A percentile compares a stretch with the other conserved stretches of the same genome.
These are phyloP conservation scores for Napeogenes sylphis DNA, from an alignment of 2,888 invertebrate species.

Conservation along the genomic window DNA sequence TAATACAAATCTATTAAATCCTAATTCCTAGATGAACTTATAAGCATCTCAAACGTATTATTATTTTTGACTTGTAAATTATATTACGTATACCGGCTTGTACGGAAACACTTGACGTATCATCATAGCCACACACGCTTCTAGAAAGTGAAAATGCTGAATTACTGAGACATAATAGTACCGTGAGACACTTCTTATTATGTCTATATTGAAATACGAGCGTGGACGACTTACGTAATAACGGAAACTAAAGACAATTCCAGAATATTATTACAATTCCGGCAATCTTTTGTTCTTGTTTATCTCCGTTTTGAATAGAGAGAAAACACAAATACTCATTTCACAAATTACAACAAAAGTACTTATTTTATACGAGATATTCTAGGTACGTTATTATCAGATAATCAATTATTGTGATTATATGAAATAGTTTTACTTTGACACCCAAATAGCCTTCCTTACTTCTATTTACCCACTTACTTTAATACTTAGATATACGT, in stretches of 20 bases:
- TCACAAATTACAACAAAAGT: not conserved
- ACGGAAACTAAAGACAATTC: conserved; percentile 31
- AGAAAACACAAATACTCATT: not conserved
- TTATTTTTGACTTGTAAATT: no score
- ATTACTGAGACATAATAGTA: conserved; percentile 53
- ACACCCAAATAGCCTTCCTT: no score
- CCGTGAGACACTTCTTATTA: conserved; percentile 62
- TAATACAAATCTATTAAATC: no score
- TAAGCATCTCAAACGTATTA: no score
- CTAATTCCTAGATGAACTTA: no score
- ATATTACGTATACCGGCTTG: no score
- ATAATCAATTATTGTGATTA: no score
- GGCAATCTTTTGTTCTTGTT: conserved; percentile 26
- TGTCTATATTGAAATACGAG: conserved; percentile 35
- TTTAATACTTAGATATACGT: no score
- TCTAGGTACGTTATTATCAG: not conserved
- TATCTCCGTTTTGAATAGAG: conserved; percentile 11
- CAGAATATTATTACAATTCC: conserved; percentile 24
- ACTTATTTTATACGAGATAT: not conserved
- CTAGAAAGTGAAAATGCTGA: conserved; percentile 57
- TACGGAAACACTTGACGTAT: no score
- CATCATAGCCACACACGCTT: not conserved
- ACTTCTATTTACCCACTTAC: no score
- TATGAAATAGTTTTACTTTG: no score
- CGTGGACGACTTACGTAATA: conserved; percentile 33